Conservation (phyloP, 2,797 vertebrate species). For the Euthynnus affinis region DNA sequence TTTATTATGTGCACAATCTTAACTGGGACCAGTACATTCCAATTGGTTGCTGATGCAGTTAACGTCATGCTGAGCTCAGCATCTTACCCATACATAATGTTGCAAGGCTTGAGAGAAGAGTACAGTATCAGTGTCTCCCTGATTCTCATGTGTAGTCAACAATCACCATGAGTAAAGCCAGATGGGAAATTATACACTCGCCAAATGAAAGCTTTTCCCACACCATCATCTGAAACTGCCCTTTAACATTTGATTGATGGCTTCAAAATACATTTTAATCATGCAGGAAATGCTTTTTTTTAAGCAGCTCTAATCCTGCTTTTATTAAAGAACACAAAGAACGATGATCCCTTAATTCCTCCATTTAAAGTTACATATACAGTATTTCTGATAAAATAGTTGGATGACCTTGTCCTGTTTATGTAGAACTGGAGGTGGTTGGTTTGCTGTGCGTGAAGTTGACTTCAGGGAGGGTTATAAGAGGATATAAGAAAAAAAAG, state of each 20-base stretch:
- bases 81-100: conserved; percentile 22
- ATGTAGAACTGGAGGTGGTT: conserved; percentile 32
- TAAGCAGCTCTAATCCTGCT: conserved; percentile 24
- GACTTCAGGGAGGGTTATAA: conserved; percentile 42
- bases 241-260: conserved; percentile 24
- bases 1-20: conserved; percentile 44
- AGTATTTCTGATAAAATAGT: conserved; percentile 44
- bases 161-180: conserved; percentile 33
- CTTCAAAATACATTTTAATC: conserved; percentile 15
- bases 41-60: conserved; percentile 53
- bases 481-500: conserved; percentile 48
- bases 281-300: conserved; percentile 6
- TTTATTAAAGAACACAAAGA: conserved; percentile 34
- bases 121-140: background rate
- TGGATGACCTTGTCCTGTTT: conserved; percentile 63
- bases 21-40: conserved; percentile 44
- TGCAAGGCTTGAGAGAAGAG: conserved; percentile 21
- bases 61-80: conserved; percentile 67
- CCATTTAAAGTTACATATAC: conserved; percentile 16
- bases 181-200: conserved; percentile 16
- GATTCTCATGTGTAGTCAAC: conserved; percentile 38
- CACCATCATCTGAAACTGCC: background rate
- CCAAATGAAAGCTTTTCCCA: background rate
- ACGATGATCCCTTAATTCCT: conserved; percentile 19
- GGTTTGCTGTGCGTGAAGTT: conserved; percentile 51